Evolutionary conservation across 2,888 invertebrate genomes (phyloP), one percentile per base, ranked within the genome.

Genomic region (Tenthredo mesomela): DNA sequence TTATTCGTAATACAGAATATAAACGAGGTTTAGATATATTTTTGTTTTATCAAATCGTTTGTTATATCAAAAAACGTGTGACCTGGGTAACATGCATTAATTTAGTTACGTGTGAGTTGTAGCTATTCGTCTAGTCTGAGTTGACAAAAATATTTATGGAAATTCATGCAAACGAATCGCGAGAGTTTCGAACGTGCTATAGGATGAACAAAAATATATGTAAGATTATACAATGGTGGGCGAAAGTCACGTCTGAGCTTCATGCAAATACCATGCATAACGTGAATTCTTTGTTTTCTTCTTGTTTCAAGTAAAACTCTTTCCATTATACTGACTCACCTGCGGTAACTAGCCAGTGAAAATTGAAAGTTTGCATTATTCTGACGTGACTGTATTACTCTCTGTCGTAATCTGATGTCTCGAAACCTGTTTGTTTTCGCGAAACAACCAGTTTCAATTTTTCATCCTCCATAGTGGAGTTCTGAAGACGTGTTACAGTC

Each of bases 321-420:
- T 54, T 77, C 77, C 77, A 33, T n/a, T 29, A n/a, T 10, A 43
- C 43, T 43, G 43, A 73, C 43, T 73, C 15, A 73, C 71, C 12
- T 21, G 43, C 15, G 43, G 73, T 18, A 40, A 43, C 73, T 47
- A 58, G 18, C 58, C 4, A 9, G 40, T 58, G 58, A 58, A 80
- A 80, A 61, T 80, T 58, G 61, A 80, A 80, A 61, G 58, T 61
- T 40, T 18, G 33, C 61, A 29, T 37, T 15, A 80, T 80, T 25
- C 80, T 61, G n/a, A 80, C 61, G 80, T 61, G 77, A 77, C 29
- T 77, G 54, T 77, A 77, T 77, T 77, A 54, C 77, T 50, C 15
- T 54, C 73, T 21, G 54, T 29, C 77, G 77, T 18, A 29, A 50
- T 54, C 29, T 54, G 77, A 54, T 29, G 47, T 29, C 21, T 21